These are phyloP conservation scores for Ianthella basta DNA, from an alignment of 37 sponge, comb jelly and placozoan genomes.

Conservation along the genomic window DNA sequence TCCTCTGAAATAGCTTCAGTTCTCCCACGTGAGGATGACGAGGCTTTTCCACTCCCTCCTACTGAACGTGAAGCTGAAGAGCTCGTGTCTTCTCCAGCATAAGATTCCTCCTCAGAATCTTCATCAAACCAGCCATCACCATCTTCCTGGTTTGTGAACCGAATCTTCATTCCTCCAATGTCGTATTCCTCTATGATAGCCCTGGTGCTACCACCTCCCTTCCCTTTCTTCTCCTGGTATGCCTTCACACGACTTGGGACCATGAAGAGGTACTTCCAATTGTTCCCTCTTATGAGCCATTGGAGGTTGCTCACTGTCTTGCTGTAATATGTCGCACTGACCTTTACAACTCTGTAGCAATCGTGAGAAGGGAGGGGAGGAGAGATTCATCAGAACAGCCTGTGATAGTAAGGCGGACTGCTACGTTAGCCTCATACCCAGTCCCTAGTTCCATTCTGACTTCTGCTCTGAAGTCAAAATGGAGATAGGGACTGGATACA, in stretches of 20 bases:
- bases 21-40: not conserved
- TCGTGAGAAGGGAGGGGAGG: not conserved
- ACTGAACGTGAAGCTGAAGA: too few relatives aligned
- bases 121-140: too few relatives aligned
- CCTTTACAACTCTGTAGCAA: not conserved
- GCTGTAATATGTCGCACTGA: not conserved
- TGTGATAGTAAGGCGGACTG: too few relatives aligned
- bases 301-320: not conserved
- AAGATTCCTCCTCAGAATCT: too few relatives aligned
- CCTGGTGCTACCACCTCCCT: not conserved
- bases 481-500: too few relatives aligned
- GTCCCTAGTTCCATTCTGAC: too few relatives aligned
- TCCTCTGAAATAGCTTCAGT: slow-evolving; percentile 25
- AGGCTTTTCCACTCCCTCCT: not conserved
- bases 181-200: not conserved
- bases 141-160: not conserved
- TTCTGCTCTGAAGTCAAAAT: too few relatives aligned
- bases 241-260: slow-evolving; percentile 12
- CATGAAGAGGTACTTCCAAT: slow-evolving; percentile 23
- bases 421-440: too few relatives aligned
- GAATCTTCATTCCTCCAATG: not conserved
- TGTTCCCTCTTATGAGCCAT: not conserved
- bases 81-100: too few relatives aligned
- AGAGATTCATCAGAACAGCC: too few relatives aligned
- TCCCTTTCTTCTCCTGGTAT: not conserved